A percentile compares a stretch with the other conserved stretches of the same genome.
Conservation (phyloP, 1,140 invertebrate genomes). For the Leptoteleia sp. region DNA sequence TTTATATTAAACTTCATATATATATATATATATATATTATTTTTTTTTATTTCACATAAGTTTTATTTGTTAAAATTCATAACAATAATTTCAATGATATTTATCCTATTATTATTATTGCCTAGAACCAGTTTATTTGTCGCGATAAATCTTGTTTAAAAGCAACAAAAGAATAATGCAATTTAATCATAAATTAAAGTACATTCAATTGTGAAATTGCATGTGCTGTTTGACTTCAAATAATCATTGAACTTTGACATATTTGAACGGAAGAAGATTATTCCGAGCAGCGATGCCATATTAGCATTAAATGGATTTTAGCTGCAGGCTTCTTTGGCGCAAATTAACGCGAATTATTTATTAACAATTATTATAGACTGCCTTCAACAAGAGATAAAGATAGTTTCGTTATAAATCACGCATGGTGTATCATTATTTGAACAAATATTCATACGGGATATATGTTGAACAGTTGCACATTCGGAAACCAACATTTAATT, state of each 20-base stretch:
- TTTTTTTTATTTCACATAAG: no score
- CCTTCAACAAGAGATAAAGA: constrained; percentile 7
- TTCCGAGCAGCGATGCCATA: constrained; percentile 34
- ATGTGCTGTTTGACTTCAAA: neutral
- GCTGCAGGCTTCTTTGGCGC: constrained; percentile 30
- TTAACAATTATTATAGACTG: constrained; percentile 30
- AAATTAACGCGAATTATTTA: constrained; percentile 48
- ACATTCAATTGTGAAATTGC: no score
- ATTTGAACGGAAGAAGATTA: constrained; percentile 49
- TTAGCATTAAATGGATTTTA: constrained; percentile 56
- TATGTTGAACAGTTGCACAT: constrained; percentile 35
- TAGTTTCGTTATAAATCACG: constrained; percentile 33
- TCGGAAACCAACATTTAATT: constrained; percentile 36
- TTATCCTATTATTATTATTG: no score
- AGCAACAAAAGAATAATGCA: no score
- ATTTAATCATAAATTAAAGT: no score
- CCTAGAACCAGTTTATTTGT: no score
- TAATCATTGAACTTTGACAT: constrained; percentile 50
- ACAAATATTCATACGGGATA: constrained; percentile 33
- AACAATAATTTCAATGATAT: no score
- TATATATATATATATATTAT: no score
- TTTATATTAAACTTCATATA: no score
- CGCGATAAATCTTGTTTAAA: no score
- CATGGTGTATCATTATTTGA: constrained; percentile 33
- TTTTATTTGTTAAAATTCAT: no score